A percentile compares a stretch with the other conserved stretches of the same genome.
These are phyloP conservation scores for Graphium colonna DNA, from an alignment of 2,888 invertebrate genomes.

Conservation along the genomic window DNA sequence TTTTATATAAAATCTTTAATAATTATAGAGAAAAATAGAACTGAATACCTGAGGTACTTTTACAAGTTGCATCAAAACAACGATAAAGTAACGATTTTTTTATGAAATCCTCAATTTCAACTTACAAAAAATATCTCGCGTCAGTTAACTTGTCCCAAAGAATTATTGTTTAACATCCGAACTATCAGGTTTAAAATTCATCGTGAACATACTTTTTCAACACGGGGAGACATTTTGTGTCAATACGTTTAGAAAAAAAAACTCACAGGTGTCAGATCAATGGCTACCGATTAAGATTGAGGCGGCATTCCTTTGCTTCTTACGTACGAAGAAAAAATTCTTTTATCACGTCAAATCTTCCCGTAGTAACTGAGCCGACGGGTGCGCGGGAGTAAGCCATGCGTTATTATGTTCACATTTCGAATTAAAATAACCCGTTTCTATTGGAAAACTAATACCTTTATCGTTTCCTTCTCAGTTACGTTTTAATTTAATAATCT, in stretches of 20 bases:
- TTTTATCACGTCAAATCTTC: constrained; percentile 41
- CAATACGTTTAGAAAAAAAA: constrained; percentile 16
- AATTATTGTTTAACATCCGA: neutral
- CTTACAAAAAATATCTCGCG: too few relatives aligned
- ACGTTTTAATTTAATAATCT: constrained; percentile 19
- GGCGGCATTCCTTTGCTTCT: constrained; percentile 40
- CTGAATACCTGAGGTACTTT: too few relatives aligned
- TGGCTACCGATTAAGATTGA: constrained; percentile 45
- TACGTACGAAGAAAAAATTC: constrained; percentile 31
- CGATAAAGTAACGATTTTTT: too few relatives aligned
- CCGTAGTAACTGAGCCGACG: constrained; percentile 25
- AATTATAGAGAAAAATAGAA: too few relatives aligned
- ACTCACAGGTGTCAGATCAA: constrained; percentile 47
- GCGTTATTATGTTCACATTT: constrained; percentile 31
- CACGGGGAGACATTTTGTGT: constrained; percentile 14
- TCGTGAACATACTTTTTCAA: neutral
- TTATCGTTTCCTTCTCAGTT: constrained; percentile 27
- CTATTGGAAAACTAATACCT: constrained; percentile 30
- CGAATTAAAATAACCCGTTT: constrained; percentile 30
- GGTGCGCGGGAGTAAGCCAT: constrained; percentile 37
- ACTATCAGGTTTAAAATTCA: neutral
- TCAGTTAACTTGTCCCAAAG: neutral
- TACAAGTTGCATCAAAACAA: too few relatives aligned
- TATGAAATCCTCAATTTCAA: too few relatives aligned
- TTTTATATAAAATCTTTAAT: too few relatives aligned